Percentiles rank a stretch among this genome's conserved stretches.
Conservation (phyloP, 2,113 vertebrate species). For the Arizona elegans region DNA sequence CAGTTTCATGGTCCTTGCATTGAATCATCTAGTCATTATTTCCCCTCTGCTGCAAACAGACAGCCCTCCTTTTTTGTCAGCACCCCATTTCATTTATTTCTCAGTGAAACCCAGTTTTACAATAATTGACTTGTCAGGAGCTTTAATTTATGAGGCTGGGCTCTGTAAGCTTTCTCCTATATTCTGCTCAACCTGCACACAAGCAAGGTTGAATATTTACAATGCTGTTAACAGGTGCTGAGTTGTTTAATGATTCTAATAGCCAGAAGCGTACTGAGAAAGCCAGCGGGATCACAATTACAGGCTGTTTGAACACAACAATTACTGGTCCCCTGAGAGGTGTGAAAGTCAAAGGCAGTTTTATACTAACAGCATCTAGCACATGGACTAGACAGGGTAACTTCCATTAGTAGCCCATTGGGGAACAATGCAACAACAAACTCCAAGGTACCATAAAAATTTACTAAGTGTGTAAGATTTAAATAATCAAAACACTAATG, state of each 20-base stretch:
- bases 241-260: slow-evolving; percentile 96
- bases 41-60: slow-evolving; percentile 75
- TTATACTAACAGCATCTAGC: slow-evolving; percentile 82
- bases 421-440: slow-evolving; percentile 71
- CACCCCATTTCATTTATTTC: slow-evolving; percentile 84
- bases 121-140: slow-evolving; percentile 88
- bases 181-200: slow-evolving; percentile 82
- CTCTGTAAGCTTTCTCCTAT: slow-evolving; percentile 81
- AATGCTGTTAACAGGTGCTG: slow-evolving; percentile 97
- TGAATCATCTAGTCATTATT: slow-evolving; percentile 80
- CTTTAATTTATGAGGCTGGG: slow-evolving; percentile 86
- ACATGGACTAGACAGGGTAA: slow-evolving; percentile 81
- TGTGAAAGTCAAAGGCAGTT: slow-evolving; percentile 86
- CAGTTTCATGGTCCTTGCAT: slow-evolving; percentile 73
- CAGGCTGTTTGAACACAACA: slow-evolving; percentile 87
- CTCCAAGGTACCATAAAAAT: slow-evolving; percentile 70
- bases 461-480: slow-evolving; percentile 75
- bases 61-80: slow-evolving; percentile 78
- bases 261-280: slow-evolving; percentile 85
- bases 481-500: slow-evolving; percentile 66
- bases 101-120: slow-evolving; percentile 81
- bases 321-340: slow-evolving; percentile 77
- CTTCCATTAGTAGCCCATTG: slow-evolving; percentile 77
- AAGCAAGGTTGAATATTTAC: slow-evolving; percentile 94
- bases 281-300: slow-evolving; percentile 86